Base-by-base conservation (phyloP, 2,113 vertebrate genomes). In the Urocitellus parryii region DNA sequence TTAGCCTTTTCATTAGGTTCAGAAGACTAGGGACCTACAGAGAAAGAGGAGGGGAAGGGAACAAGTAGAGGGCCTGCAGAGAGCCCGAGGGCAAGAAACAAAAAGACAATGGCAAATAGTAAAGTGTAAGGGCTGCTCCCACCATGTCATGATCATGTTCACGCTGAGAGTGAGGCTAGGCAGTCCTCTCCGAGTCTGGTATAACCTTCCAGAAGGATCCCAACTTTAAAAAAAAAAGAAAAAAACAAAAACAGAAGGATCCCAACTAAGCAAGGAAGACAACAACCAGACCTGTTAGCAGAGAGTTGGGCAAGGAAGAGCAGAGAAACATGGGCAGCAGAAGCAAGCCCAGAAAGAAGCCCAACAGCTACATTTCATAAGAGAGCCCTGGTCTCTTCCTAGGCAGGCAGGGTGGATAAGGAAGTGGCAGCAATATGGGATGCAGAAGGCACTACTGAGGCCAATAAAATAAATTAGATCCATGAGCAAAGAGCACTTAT, bases 371-470 rank as follows among this genome's bases (percentile, higher is more conserved):
- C 39, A 39, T 65, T 37, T 48, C 53, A 2, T 32, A 61, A 56
- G 12, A 90, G 37, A 20, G 63, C 58, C 17, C 32, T 18, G 9
- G 7, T 58, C 32, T 12, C 16, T 53, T 79, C 34, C 45, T n/a
- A n/a, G 17, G 4, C n/a, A n/a, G 20, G 4, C 14, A 53, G 56
- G n/a, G 32, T 18, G 1, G 16, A 7, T 10, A 34, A 39, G 34
- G 77, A 27, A 61, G 12, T 7, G 25, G 16, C 17, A 53, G 32
- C 6, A 4, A 17, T 24, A 42, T 12, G 4, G 10, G 5, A 32
- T 4, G 29, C 0, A 12, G 61, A 58, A n/a, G 63, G 13, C 22
- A n/a, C 0, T 45, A 63, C 5, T 4, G 18, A 56, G 48, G 13
- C 51, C 22, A 45, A 37, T 42, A 8, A 53, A 29, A 51, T 37